Base-by-base conservation (phyloP, 2,888 invertebrate species). In the Cerastis leucographa region DNA sequence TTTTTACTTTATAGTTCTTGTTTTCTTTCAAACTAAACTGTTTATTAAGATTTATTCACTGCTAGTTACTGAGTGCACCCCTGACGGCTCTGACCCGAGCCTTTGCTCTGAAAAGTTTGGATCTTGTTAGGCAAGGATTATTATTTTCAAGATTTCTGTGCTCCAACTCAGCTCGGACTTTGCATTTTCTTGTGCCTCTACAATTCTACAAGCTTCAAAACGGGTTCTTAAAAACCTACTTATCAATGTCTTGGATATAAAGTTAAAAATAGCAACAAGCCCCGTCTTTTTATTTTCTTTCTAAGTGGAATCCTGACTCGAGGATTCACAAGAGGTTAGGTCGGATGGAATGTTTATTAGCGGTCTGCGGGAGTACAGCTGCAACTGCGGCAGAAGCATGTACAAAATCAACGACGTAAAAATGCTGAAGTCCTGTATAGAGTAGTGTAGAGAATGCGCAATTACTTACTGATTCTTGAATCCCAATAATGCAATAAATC, bases 71-170 rank as follows among this genome's bases (percentile, higher is more conserved):
- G 51, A 69, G 66, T 73, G 56, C 83, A 66, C 59, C 64, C 69
- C 77, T 78, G 80, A 74, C 59, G 68, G 66, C n/a, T 66, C 67
- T 69, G 73, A 78, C 73, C 71, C 69, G 51, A 74, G 74, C 75
- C 65, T 80, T 65, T 78, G 72, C 73, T 74, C 67, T 71, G 69
- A 80, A 81, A 80, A 89, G 74, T 86, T 88, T 71, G 64, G 62
- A 87, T 85, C 81, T 88, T 85, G 78, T 89, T 88, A 84, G 56
- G 69, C 78, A 42, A 67, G 74, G 74, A 87, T 81, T 86, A 81
- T 78, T 77, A 85, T 82, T 78, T 81, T 67, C 71, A 66, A 81
- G 79, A 74, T 80, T 84, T 85, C 54, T 80, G 68, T 69, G 66
- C 65, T 68, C 54, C 68, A 75, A 65, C 75, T 64, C 44, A 66